Percentiles rank a stretch among this genome's conserved stretches.
Evolutionary conservation across 2,797 vertebrate genomes (phyloP).

Genomic region (Pitangus sulphuratus): DNA sequence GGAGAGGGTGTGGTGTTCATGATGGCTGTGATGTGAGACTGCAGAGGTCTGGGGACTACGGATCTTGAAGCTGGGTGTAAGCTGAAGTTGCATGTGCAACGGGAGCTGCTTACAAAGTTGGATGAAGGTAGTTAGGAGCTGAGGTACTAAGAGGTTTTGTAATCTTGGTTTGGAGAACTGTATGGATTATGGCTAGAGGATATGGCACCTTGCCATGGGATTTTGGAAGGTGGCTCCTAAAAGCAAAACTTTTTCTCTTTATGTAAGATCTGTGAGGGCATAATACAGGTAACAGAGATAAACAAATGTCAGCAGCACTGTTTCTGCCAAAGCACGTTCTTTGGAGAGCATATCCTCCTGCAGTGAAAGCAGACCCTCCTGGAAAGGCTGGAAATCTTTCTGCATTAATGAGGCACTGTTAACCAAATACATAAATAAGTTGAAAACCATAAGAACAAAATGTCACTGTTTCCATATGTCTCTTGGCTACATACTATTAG

Average conservation of each 20-base stretch:
- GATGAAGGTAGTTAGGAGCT: not conserved
- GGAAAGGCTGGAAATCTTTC: not conserved
- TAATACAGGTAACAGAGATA: not conserved
- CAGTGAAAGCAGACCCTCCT: conserved; percentile 18
- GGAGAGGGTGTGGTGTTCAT: not conserved
- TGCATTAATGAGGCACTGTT: not conserved
- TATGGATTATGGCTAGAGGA: not conserved
- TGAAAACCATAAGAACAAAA: conserved; percentile 19
- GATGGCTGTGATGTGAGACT: not conserved
- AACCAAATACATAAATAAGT: conserved; percentile 36
- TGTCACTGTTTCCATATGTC: conserved; percentile 14
- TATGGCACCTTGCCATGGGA: not conserved
- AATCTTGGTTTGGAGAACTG: not conserved
- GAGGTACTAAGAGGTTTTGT: not conserved
- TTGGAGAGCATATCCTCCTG: not conserved
- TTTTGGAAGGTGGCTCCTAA: not conserved
- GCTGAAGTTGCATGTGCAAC: not conserved
- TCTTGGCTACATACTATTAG: not conserved
- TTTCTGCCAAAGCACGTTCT: conserved; percentile 25
- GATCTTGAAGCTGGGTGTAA: not conserved
- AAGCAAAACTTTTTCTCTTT: conserved; percentile 3
- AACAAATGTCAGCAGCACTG: not conserved
- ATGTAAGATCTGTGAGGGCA: not conserved
- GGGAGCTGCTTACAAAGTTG: accelerated
- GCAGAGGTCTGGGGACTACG: not conserved